Percentiles rank a stretch among this genome's conserved stretches.
Conservation (phyloP, 2,113 vertebrate genomes). For the Pelobates fuscus region DNA sequence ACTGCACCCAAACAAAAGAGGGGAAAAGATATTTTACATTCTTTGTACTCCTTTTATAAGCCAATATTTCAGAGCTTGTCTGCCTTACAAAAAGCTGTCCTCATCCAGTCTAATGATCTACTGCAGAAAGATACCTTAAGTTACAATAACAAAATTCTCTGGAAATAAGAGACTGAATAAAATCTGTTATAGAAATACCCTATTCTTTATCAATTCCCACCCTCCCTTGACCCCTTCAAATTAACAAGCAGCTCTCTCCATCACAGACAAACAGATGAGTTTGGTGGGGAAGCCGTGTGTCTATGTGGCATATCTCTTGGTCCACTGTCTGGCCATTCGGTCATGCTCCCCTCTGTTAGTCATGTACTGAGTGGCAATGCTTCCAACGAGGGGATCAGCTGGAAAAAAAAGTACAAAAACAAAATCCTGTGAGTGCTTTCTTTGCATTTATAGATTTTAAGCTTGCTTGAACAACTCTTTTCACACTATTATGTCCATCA, state of each 20-base stretch:
- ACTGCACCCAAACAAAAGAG: conserved; percentile 63
- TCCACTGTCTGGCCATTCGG: conserved; percentile 97
- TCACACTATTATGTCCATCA: no score
- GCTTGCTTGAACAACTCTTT: no score
- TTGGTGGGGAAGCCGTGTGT: conserved; percentile 51
- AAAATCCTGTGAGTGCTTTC: no score
- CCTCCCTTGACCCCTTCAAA: conserved; percentile 69
- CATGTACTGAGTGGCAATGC: conserved; percentile 95
- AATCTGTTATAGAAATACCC: conserved; percentile 96
- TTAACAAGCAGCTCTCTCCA: conserved; percentile 80
- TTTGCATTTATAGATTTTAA: no score
- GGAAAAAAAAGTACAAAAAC: conserved; percentile 51
- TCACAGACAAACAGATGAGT: conserved; percentile 69
- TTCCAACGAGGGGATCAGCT: conserved; percentile 93
- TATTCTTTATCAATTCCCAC: conserved; percentile 75
- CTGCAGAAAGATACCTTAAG: conserved; percentile 92
- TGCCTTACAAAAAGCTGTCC: conserved; percentile 64
- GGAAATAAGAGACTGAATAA: conserved; percentile 94
- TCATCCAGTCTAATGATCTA: conserved; percentile 81
- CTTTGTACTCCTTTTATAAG: conserved; percentile 65
- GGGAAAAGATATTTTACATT: conserved; percentile 67
- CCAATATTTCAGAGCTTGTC: conserved; percentile 72
- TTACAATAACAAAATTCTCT: conserved; percentile 87
- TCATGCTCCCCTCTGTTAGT: conserved; percentile 97
- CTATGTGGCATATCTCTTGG: conserved; percentile 95